These are phyloP conservation scores for Drusus annulatus DNA, from an alignment of 1,140 invertebrate genomes.

Conservation along the genomic window DNA sequence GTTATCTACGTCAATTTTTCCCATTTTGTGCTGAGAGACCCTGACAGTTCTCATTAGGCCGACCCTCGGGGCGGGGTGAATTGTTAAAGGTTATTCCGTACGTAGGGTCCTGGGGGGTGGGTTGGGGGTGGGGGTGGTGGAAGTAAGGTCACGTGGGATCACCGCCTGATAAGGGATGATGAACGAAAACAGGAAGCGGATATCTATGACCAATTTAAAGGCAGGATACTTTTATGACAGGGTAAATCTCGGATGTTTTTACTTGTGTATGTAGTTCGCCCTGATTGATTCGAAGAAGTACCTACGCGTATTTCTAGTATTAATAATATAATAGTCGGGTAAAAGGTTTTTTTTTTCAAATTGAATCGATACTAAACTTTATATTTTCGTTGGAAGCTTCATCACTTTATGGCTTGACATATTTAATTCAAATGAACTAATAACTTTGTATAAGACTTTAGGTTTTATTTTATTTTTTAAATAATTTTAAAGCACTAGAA, in stretches of 20 bases:
- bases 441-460: too few relatives aligned
- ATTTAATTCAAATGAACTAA: too few relatives aligned
- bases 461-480: too few relatives aligned
- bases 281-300: too few relatives aligned
- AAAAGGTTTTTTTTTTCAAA: too few relatives aligned
- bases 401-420: too few relatives aligned
- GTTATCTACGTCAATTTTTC: slow-evolving; percentile 59
- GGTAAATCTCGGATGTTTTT: neutral
- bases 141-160: slow-evolving; percentile 9
- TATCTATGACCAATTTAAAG: slow-evolving; percentile 35
- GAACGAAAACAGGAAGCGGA: slow-evolving; percentile 28
- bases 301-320: too few relatives aligned
- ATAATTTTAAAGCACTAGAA: too few relatives aligned
- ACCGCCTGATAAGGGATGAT: neutral
- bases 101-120: neutral
- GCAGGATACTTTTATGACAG: slow-evolving; percentile 24
- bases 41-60: slow-evolving; percentile 58
- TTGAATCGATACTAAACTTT: too few relatives aligned
- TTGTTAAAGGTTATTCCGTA: neutral
- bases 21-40: slow-evolving; percentile 50
- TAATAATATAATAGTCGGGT: too few relatives aligned
- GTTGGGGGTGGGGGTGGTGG: neutral
- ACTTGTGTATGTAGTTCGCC: too few relatives aligned
- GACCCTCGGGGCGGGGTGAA: neutral
- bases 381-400: too few relatives aligned